Base-by-base conservation (phyloP, 2,888 invertebrate species). In the Odontocerum albicorne region DNA sequence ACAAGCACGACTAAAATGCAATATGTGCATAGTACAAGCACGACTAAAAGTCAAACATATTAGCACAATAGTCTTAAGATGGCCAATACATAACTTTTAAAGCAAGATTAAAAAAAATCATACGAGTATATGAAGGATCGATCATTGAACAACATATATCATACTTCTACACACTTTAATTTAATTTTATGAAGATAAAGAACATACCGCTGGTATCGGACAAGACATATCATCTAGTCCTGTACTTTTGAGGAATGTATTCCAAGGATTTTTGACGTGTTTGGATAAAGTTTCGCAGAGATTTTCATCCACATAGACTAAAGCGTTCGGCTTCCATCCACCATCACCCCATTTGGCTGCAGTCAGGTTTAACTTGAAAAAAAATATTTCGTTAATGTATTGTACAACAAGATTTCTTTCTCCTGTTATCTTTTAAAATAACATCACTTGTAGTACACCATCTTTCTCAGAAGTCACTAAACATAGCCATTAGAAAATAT, bases 341-440 rank as follows among this genome's bases (percentile, higher is more conserved):
- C 57, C 57, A 19, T 57, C 49, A 6, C 57, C 57, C 57, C 57
- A 57, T 40, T 44, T 54, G 4, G 54, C 45, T 3, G 38, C 39
- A 6, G 39, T 38, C 12, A 53, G 4, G 20, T 57, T 33, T 2
- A 43, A 19, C 50, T 50, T 10, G 2, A 33, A 46, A 15, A 12
- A 2, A 36, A 12, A n/a, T 8, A 13, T 4, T 3, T 36, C 36
- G n/a, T 13, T n/a, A 3, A 31, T n/a, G 10, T 31, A 31, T 3
- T 2, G 2, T 31, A 1, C 31, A 31, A 31, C 31, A 31, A 1
- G 2, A 31, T n/a, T 10, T 3, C 12, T n/a, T 31, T 31, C 12
- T 4, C n/a, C n/a, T n/a, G n/a, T n/a, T n/a, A n/a, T n/a, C n/a
- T n/a, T n/a, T n/a, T n/a, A n/a, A n/a, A n/a, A n/a, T n/a, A n/a